phyloP scores from a whole-genome alignment of 2,113 vertebrate species.

The Heterocephalus glaber region DNA sequence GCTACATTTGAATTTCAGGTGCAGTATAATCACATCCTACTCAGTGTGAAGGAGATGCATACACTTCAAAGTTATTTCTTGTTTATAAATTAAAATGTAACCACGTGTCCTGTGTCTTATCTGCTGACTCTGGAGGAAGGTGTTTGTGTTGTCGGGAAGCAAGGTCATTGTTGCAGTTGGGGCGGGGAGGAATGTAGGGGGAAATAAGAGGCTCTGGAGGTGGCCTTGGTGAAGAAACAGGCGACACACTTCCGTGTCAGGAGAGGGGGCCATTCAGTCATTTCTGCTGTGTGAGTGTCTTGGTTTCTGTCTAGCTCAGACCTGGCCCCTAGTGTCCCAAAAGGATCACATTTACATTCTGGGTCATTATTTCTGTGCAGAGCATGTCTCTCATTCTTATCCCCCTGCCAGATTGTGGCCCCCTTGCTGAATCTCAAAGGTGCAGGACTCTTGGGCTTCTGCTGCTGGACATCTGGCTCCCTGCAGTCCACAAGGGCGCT shows the following conservation, averaged over 20 bases:
- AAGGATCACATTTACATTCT: background rate
- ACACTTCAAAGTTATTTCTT: background rate
- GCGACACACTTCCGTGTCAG: background rate
- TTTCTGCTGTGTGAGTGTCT: background rate
- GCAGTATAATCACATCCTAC: background rate
- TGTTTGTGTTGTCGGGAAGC: background rate
- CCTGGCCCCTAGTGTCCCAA: background rate
- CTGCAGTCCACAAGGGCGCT: background rate
- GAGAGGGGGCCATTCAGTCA: background rate
- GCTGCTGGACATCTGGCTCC: background rate
- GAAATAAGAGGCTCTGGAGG: background rate
- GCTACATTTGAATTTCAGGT: background rate
- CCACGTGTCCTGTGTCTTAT: background rate
- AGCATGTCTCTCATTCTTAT: background rate
- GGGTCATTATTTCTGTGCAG: too few species aligned
- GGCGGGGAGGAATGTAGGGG: background rate
- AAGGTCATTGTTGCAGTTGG: background rate
- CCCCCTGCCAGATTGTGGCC: background rate
- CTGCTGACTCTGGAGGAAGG: background rate
- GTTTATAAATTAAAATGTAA: background rate
- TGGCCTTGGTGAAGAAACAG: background rate
- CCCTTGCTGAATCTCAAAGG: background rate
- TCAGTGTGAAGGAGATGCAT: background rate
- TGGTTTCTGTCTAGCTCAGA: background rate
- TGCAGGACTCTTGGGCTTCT: background rate